phyloP scores from a whole-genome alignment of 1,140 invertebrate species.

The Apis cerana region DNA sequence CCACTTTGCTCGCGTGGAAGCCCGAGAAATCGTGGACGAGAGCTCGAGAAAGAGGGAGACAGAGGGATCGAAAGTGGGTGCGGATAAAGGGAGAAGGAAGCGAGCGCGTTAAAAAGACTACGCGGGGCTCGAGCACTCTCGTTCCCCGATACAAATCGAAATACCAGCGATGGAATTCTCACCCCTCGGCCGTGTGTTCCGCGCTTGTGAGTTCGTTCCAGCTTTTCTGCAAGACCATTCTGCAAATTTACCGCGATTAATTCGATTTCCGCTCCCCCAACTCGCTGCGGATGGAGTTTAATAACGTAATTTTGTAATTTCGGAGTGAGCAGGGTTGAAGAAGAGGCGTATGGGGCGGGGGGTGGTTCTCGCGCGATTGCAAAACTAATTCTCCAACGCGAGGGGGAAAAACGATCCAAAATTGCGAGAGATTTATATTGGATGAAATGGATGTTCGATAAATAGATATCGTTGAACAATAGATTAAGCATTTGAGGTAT shows the following conservation, averaged over 20 bases:
- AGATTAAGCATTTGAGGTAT: neutral
- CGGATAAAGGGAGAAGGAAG: neutral
- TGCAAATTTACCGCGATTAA: neutral
- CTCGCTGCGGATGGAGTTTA: neutral
- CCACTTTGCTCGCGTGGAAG: constrained; percentile 57
- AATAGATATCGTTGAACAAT: neutral
- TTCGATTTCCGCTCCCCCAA: neutral
- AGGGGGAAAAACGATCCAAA: too few species aligned
- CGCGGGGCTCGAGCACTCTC: neutral
- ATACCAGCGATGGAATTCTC: neutral
- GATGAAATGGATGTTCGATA: too few species aligned
- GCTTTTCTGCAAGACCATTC: too few species aligned
- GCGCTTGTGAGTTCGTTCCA: too few species aligned
- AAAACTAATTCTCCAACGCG: neutral
- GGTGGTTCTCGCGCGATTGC: neutral
- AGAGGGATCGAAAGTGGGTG: too few species aligned
- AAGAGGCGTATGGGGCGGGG: neutral
- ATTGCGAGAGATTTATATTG: neutral
- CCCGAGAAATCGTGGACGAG: constrained; percentile 56
- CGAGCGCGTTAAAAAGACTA: constrained; percentile 21
- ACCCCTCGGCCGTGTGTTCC: neutral
- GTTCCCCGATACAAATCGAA: constrained; percentile 20
- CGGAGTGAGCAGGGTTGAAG: too few species aligned
- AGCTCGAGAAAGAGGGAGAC: neutral
- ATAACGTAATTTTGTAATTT: neutral